Evolutionary conservation across 2,113 vertebrate genomes (phyloP).

Genomic region (Pseudopodoces humilis): DNA sequence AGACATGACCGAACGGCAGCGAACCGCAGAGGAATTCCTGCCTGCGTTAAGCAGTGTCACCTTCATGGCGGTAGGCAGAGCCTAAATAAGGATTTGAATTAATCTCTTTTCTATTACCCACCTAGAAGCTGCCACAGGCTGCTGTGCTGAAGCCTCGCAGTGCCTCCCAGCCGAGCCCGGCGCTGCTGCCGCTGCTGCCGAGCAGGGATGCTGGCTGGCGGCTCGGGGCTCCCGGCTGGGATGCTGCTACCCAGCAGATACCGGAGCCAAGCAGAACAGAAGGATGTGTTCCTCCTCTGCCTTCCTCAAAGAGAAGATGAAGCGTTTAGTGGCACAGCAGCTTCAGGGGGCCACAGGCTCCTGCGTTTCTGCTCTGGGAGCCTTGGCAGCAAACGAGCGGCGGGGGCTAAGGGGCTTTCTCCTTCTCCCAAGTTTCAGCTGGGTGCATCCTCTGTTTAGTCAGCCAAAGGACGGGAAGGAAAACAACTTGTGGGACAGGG

Average conservation of each 20-base stretch:
- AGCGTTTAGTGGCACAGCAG: neutral
- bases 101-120: neutral
- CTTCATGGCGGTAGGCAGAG: constrained; percentile 49
- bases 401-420: neutral
- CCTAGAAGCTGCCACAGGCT: neutral
- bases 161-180: neutral
- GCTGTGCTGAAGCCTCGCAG: neutral
- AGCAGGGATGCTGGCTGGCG: constrained; percentile 26
- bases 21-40: constrained; percentile 30
- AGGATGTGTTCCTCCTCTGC: neutral
- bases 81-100: constrained; percentile 17
- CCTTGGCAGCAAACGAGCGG: neutral
- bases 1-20: neutral
- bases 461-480: neutral
- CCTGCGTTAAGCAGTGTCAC: constrained; percentile 47
- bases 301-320: neutral
- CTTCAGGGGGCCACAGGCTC: neutral
- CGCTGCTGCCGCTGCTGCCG: neutral
- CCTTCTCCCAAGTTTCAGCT: constrained; percentile 65
- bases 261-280: neutral
- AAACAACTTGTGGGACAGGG: constrained; percentile 73
- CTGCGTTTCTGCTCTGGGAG: neutral
- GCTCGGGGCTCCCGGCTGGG: neutral
- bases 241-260: constrained; percentile 16
- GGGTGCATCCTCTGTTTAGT: constrained; percentile 12